phyloP scores from a whole-genome alignment of 1,140 invertebrate genomes.

The Trialeurodes vaporariorum region DNA sequence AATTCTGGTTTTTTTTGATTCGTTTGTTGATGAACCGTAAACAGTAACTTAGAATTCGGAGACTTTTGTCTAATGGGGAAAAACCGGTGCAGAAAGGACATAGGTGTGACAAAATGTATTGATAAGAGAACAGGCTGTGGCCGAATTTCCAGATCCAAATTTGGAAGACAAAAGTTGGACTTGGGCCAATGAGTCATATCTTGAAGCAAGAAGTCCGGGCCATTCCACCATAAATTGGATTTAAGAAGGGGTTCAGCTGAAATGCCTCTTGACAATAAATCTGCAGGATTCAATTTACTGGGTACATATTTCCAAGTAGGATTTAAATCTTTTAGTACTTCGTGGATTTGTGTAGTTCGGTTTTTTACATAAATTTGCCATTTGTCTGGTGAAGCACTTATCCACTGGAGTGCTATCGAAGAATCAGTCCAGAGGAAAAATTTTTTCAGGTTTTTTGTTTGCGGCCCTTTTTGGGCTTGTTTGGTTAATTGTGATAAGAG shows the following conservation, averaged over 20 bases:
- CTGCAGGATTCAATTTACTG: constrained; percentile 28
- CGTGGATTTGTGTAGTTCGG: constrained; percentile 27
- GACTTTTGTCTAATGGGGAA: not conserved
- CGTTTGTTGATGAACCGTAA: constrained; percentile 7
- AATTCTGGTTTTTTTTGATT: not conserved
- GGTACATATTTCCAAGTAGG: constrained; percentile 25
- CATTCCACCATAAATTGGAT: constrained; percentile 29
- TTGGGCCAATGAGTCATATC: not conserved
- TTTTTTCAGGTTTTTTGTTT: not conserved
- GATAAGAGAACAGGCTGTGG: not conserved
- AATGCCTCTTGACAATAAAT: constrained; percentile 28
- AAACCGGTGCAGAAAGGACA: not conserved
- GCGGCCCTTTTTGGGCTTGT: constrained; percentile 14
- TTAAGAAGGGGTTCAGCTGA: constrained; percentile 20
- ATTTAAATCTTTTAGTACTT: constrained; percentile 13
- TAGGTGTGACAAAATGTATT: not conserved
- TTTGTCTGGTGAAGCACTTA: constrained; percentile 2
- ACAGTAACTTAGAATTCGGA: constrained; percentile 9
- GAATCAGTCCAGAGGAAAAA: constrained; percentile 21
- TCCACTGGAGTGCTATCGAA: constrained; percentile 18
- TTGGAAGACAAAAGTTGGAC: not conserved
- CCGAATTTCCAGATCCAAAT: not conserved
- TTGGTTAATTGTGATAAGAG: constrained; percentile 24
- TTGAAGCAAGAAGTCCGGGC: constrained; percentile 19
- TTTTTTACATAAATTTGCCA: constrained; percentile 27